A percentile compares a stretch with the other conserved stretches of the same genome.
phyloP scores from a whole-genome alignment of 2,888 invertebrate genomes.

The Erebia epiphron region DNA sequence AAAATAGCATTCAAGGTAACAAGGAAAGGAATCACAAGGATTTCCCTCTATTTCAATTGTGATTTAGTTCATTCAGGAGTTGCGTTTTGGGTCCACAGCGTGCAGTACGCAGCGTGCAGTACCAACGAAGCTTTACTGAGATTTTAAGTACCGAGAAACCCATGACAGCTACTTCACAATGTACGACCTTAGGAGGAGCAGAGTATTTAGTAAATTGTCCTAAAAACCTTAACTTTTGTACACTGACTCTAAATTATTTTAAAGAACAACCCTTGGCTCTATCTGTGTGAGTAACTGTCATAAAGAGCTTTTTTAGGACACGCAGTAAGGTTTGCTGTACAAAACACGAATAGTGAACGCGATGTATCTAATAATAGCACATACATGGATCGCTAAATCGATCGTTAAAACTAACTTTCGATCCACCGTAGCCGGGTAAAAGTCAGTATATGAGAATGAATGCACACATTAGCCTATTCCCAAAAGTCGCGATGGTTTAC shows the following conservation, averaged over 20 bases:
- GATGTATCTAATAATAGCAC: not conserved
- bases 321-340: not conserved
- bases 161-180: too few relatives aligned
- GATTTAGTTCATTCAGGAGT: too few relatives aligned
- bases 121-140: too few relatives aligned
- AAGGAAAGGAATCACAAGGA: too few relatives aligned
- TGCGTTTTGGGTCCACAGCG: too few relatives aligned
- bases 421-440: conserved; percentile 15
- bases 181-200: too few relatives aligned
- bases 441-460: conserved; percentile 6
- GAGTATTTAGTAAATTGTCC: not conserved
- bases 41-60: too few relatives aligned
- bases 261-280: not conserved
- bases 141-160: too few relatives aligned
- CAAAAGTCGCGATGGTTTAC: conserved; percentile 41
- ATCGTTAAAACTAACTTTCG: not conserved
- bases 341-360: not conserved
- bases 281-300: not conserved
- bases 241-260: not conserved
- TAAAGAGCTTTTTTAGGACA: not conserved
- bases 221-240: not conserved
- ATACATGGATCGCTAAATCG: not conserved
- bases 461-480: conserved; percentile 1
- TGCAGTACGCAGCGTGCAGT: too few relatives aligned
- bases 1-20: too few relatives aligned